phyloP scores from a whole-genome alignment of 1,140 invertebrate species.

The Metopolophium dirhodum region DNA sequence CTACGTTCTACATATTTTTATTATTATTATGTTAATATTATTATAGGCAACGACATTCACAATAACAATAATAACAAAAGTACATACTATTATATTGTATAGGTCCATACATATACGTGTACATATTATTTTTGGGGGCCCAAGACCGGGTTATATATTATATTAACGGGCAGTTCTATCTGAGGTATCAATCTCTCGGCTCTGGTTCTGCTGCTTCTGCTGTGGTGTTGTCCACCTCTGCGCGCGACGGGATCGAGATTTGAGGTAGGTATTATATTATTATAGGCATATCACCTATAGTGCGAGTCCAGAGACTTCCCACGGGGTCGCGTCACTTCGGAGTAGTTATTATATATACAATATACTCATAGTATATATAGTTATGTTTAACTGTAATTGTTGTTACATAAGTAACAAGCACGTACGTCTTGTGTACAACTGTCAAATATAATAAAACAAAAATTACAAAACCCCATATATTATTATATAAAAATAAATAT shows the following conservation, averaged over 20 bases:
- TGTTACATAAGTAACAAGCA: no score
- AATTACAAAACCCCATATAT: no score
- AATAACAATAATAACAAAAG: background rate
- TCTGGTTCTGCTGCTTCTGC: no score
- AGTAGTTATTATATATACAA: background rate
- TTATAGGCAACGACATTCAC: background rate
- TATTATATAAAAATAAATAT: no score
- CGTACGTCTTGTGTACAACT: background rate
- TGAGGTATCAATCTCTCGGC: constrained; percentile 10
- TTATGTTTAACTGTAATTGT: background rate
- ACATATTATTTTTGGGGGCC: background rate
- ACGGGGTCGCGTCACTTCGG: constrained; percentile 33
- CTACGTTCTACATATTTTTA: background rate
- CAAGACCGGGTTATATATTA: background rate
- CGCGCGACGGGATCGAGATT: background rate
- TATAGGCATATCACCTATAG: background rate
- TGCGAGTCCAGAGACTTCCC: background rate
- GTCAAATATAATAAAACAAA: background rate
- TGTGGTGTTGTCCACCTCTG: constrained; percentile 16
- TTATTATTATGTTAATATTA: constrained; percentile 8
- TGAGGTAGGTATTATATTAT: background rate
- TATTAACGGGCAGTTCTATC: constrained; percentile 21
- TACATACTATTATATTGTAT: background rate
- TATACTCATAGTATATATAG: background rate
- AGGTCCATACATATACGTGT: background rate